Base-by-base conservation (phyloP, 1,140 invertebrate species). In the Zophobas atratus region DNA sequence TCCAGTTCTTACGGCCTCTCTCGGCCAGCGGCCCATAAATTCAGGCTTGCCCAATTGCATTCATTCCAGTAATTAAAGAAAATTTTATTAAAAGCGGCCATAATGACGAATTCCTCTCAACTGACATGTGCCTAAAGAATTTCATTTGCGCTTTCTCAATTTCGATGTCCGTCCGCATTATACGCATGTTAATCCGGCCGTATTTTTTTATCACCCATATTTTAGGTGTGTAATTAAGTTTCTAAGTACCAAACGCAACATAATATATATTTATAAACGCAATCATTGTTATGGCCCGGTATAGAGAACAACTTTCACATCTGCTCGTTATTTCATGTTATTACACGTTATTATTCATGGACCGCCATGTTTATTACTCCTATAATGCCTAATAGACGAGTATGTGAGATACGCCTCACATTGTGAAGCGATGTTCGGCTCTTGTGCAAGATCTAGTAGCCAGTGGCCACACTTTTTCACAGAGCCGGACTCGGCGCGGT, bases 281-380 rank as follows among this genome's bases (percentile, higher is more conserved):
- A 63, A 76, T 76, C 73, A 75, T 75, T 75, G 55, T 75, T 75
- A 76, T 76, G 60, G 74, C 34, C 43, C 43, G 43, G 74, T 63
- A 78, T 75, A 75, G 60, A 75, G 71, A 78, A 75, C 71, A 78
- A 78, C 77, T 78, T 78, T 78, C 77, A 78, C 77, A 78, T 75
- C 73, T 75, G 77, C 60, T 77, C 70, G 71, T 77, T 78, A 78
- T 75, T 78, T 78, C 77, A 75, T 39, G 77, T 74, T 75, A 78
- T 78, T 78, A 78, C 53, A 63, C 49, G 71, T 78, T 75, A 78
- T 78, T 78, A 78, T 78, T 78, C 71, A 75, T 75, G 48, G 71
- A 51, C 77, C 57, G 77, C 71, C 73, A 78, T 70, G 71, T 70
- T 75, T 78, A 78, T 78, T 75, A 70, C 73, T 67, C 34, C n/a